Evolutionary conservation across 2,888 invertebrate genomes (phyloP).

Genomic region (Melolontha melolontha): DNA sequence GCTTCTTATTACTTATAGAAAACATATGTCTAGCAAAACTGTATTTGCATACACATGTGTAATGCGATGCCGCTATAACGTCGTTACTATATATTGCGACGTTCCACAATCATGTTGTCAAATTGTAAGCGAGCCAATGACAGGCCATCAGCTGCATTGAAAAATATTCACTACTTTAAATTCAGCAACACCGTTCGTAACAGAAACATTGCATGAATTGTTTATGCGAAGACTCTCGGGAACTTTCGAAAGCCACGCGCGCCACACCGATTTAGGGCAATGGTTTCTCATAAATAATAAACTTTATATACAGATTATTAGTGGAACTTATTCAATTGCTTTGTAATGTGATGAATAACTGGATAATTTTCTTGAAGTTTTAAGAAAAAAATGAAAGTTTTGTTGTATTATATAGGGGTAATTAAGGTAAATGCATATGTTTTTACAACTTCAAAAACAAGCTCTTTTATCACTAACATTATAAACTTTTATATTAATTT

Average conservation of each 20-base stretch:
- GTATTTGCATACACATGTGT: slow-evolving; percentile 13
- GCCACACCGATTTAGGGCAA: slow-evolving; percentile 17
- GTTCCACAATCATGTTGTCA: slow-evolving; percentile 61
- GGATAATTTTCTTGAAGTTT: too few species aligned
- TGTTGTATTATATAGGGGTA: too few species aligned
- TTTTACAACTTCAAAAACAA: too few species aligned
- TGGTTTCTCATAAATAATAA: slow-evolving; percentile 28
- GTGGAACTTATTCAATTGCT: too few species aligned
- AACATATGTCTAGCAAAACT: slow-evolving; percentile 12
- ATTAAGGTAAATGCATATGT: too few species aligned
- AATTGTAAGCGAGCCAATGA: slow-evolving; percentile 59
- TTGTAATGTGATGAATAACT: too few species aligned
- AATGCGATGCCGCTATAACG: slow-evolving; percentile 13
- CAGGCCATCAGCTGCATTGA: slow-evolving; percentile 57
- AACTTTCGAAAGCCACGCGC: slow-evolving; percentile 35
- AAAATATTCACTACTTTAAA: slow-evolving; percentile 61
- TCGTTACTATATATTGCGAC: slow-evolving; percentile 52
- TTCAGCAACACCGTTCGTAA: slow-evolving; percentile 51
- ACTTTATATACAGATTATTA: slow-evolving; percentile 6
- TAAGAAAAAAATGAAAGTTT: too few species aligned
- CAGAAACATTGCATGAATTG: slow-evolving; percentile 39
- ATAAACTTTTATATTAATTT: too few species aligned
- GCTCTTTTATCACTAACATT: too few species aligned
- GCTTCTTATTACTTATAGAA: neutral
- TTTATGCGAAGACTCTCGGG: slow-evolving; percentile 33